A percentile compares a stretch with the other conserved stretches of the same genome.
Evolutionary conservation across 1,140 invertebrate species (phyloP).

Genomic region (Megalopta genalis): DNA sequence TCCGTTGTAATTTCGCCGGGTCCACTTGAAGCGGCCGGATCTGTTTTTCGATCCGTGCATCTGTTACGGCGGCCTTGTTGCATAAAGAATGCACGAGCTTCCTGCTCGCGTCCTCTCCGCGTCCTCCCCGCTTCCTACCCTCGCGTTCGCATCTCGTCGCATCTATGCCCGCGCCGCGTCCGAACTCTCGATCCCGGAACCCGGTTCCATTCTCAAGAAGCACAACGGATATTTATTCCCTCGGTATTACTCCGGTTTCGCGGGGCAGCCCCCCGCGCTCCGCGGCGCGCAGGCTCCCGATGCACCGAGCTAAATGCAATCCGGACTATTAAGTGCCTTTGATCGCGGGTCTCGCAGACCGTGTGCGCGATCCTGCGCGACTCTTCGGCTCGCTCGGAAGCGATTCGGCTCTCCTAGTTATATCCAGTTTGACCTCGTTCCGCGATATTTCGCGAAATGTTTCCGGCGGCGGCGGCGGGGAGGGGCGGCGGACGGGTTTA

Average conservation of each 20-base stretch:
- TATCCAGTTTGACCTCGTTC: constrained; percentile 42
- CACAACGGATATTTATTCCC: not conserved
- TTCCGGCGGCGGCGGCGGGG: not conserved
- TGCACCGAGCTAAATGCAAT: constrained; percentile 2
- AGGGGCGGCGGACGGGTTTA: not conserved
- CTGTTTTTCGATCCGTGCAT: constrained; percentile 5
- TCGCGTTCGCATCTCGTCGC: too few species aligned
- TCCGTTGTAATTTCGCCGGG: constrained; percentile 45
- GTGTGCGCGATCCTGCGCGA: constrained; percentile 20
- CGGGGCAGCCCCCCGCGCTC: too few species aligned
- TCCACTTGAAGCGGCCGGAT: not conserved
- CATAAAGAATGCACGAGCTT: not conserved
- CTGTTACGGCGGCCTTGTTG: not conserved
- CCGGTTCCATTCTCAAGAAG: not conserved
- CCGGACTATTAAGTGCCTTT: constrained; percentile 15
- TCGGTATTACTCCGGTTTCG: not conserved
- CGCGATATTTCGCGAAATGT: constrained; percentile 46
- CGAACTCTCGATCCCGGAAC: too few species aligned
- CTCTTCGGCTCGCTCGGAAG: constrained; percentile 13
- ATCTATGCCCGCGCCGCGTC: too few species aligned
- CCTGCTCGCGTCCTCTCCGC: too few species aligned
- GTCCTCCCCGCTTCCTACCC: too few species aligned
- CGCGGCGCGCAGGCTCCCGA: not conserved
- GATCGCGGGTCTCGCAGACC: not conserved
- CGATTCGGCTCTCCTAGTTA: constrained; percentile 43